These are phyloP conservation scores for Xiphydria camelus DNA, from an alignment of 2,888 invertebrate genomes.

Conservation along the genomic window DNA sequence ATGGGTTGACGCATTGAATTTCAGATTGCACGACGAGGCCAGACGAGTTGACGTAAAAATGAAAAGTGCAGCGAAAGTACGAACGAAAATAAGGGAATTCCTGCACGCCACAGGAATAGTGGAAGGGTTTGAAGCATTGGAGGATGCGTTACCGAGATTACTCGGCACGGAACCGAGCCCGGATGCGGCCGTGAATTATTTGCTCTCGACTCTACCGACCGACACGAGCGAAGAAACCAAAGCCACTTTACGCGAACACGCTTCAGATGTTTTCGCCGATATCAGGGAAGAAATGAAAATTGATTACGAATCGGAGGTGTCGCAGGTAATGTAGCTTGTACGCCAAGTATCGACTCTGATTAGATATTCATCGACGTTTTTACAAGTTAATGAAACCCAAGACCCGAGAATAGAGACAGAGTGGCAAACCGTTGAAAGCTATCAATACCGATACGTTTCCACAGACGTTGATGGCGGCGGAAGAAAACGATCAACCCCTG, in stretches of 20 bases:
- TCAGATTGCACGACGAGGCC: constrained; percentile 5
- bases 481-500: too few relatives aligned
- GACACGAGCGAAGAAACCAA: constrained; percentile 6
- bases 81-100: constrained; percentile 4
- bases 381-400: too few relatives aligned
- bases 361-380: too few relatives aligned
- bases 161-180: not conserved
- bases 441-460: too few relatives aligned
- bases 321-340: constrained; percentile 1
- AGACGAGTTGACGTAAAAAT: not conserved
- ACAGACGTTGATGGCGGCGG: too few relatives aligned
- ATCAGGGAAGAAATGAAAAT: constrained; percentile 4
- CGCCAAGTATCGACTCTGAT: too few relatives aligned
- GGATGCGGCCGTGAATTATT: constrained; percentile 3
- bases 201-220: constrained; percentile 4
- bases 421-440: too few relatives aligned
- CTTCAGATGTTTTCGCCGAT: not conserved
- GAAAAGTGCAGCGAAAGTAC: not conserved
- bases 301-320: not conserved
- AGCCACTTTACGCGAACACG: constrained; percentile 3
- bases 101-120: constrained; percentile 3
- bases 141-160: constrained; percentile 1
- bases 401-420: too few relatives aligned
- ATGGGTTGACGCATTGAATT: not conserved
- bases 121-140: not conserved